Evolutionary conservation across 2,113 vertebrate species (phyloP).

Genomic region (Elephantulus edwardii): DNA sequence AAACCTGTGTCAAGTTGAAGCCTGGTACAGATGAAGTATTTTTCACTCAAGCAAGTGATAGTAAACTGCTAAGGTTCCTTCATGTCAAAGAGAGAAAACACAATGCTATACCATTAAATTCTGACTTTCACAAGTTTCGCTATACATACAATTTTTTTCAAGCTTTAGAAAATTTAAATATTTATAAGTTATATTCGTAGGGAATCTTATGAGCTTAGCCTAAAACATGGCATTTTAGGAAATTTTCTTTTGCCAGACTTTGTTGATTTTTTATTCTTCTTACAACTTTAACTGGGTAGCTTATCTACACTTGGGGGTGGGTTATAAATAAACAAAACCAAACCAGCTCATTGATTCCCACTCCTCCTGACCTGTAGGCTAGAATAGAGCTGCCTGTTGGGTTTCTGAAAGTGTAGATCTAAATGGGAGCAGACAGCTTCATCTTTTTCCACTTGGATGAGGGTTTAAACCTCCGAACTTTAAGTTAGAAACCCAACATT

Average conservation of each 20-base stretch:
- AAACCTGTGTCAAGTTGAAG: neutral
- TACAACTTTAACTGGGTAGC: neutral
- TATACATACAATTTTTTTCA: neutral
- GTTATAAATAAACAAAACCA: too few relatives aligned
- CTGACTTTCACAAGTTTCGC: neutral
- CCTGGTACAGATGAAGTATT: neutral
- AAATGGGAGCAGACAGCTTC: too few relatives aligned
- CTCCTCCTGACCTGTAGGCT: too few relatives aligned
- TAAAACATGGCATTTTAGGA: neutral
- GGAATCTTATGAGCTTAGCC: neutral
- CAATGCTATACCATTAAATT: neutral
- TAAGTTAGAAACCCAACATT: too few relatives aligned
- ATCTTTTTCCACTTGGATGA: too few relatives aligned
- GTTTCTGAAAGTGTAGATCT: too few relatives aligned
- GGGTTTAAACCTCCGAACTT: too few relatives aligned
- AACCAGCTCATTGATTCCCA: too few relatives aligned
- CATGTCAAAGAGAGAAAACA: neutral
- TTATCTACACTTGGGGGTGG: neutral
- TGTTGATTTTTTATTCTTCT: conserved; percentile 41
- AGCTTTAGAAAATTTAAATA: conserved; percentile 35
- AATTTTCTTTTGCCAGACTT: conserved; percentile 22
- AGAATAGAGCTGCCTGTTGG: too few relatives aligned
- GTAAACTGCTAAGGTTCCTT: neutral
- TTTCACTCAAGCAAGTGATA: neutral
- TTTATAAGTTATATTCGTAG: too few relatives aligned